These are phyloP conservation scores for Brevimyrus niger DNA, from an alignment of 2,113 vertebrate genomes.

Conservation along the genomic window DNA sequence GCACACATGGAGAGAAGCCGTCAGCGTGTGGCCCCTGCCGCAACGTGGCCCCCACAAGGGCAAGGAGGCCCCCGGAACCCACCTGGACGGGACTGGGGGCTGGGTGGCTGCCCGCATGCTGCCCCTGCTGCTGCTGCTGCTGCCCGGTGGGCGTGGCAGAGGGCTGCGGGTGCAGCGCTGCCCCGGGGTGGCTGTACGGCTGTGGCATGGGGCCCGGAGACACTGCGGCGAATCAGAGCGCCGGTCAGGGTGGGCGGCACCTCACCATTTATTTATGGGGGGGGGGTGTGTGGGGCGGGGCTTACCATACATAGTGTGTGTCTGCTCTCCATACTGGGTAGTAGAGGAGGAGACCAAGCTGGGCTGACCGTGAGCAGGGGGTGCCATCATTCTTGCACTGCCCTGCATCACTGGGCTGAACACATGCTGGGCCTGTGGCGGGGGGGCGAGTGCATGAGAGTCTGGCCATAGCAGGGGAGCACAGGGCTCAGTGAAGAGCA, in stretches of 20 bases:
- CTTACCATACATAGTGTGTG: constrained; percentile 98
- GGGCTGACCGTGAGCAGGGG: constrained; percentile 82
- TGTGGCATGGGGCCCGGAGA: constrained; percentile 89
- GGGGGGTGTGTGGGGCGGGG: constrained; percentile 27
- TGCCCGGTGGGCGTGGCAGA: constrained; percentile 94
- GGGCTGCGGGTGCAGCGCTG: constrained; percentile 89
- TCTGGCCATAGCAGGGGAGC: not conserved
- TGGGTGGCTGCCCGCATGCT: constrained; percentile 88
- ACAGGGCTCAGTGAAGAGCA: not conserved
- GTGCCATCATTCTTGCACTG: constrained; percentile 87
- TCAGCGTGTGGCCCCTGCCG: not conserved
- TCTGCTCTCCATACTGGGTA: constrained; percentile 92
- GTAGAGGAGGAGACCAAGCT: constrained; percentile 85
- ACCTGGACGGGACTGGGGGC: constrained; percentile 91
- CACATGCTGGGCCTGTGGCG: constrained; percentile 81
- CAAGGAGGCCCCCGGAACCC: constrained; percentile 19
- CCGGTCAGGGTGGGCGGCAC: not conserved
- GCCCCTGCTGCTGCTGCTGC: constrained; percentile 74
- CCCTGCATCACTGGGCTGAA: constrained; percentile 94
- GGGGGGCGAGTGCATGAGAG: constrained; percentile 18
- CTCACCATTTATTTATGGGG: constrained; percentile 40
- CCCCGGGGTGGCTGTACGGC: constrained; percentile 86
- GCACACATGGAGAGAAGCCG: constrained; percentile 6
- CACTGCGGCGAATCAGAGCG: constrained; percentile 58
- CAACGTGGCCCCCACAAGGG: not conserved